Conservation (phyloP, 2,113 vertebrate genomes). For the Cyanistes caeruleus region DNA sequence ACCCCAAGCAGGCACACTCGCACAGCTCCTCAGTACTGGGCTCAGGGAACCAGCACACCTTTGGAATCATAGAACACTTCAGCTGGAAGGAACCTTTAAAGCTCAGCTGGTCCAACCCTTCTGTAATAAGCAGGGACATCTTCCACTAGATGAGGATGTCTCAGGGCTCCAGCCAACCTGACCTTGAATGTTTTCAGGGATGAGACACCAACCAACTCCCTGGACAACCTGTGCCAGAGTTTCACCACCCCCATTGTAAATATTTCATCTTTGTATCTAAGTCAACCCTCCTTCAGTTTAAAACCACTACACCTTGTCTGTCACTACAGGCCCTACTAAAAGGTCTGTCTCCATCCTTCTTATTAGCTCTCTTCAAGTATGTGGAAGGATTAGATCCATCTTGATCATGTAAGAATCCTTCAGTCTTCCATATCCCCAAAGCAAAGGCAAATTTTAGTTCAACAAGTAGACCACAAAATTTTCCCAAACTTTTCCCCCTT, state of each 20-base stretch:
- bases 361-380: neutral
- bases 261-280: neutral
- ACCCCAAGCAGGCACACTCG: neutral
- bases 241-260: fast-evolving
- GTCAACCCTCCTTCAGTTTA: neutral
- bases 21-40: neutral
- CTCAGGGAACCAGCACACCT: neutral
- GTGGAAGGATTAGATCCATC: neutral
- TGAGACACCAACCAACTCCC: neutral
- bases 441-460: neutral
- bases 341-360: neutral
- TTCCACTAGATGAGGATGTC: neutral
- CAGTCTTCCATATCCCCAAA: neutral
- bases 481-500: neutral
- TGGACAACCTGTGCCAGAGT: neutral
- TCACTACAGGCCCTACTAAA: neutral
- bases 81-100: neutral
- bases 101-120: neutral
- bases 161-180: neutral
- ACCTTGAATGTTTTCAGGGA: neutral
- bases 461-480: neutral
- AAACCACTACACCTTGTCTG: neutral
- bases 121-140: neutral
- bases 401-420: neutral
- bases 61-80: neutral